These are phyloP conservation scores for Pedetes capensis DNA, from an alignment of 2,113 vertebrate genomes.

Conservation along the genomic window DNA sequence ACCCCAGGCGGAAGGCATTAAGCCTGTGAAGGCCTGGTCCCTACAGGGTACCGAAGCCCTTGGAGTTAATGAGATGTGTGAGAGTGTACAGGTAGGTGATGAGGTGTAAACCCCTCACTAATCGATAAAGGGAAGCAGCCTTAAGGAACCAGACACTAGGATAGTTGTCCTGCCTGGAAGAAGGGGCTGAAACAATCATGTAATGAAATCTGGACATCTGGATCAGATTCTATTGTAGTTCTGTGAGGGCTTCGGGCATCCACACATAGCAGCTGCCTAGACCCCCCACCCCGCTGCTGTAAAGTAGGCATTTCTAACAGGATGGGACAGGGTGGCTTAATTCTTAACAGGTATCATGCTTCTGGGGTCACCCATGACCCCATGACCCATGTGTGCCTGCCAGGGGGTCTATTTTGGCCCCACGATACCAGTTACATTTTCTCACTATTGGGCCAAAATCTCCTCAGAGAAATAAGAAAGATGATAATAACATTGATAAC, in stretches of 20 bases:
- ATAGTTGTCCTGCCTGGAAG: background rate
- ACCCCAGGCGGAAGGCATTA: background rate
- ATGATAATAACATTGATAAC: background rate
- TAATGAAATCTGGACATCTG: background rate
- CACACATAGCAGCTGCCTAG: background rate
- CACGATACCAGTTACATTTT: no score
- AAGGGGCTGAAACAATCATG: no score
- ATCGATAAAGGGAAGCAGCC: background rate
- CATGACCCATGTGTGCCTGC: no score
- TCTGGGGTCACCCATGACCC: no score
- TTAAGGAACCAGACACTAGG: background rate
- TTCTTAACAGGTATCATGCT: no score
- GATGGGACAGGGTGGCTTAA: background rate
- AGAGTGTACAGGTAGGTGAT: background rate
- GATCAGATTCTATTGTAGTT: no score
- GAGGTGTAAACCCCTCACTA: background rate
- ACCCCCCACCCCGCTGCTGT: no score
- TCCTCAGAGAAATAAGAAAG: background rate
- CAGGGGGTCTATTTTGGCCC: no score
- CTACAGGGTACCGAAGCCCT: background rate
- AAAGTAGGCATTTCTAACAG: background rate
- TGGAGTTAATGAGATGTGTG: background rate
- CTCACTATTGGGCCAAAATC: background rate
- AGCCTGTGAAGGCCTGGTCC: background rate
- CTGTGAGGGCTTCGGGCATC: background rate